phyloP scores from a whole-genome alignment of 1,140 invertebrate genomes.

The Yoshiicerus persimilis region DNA sequence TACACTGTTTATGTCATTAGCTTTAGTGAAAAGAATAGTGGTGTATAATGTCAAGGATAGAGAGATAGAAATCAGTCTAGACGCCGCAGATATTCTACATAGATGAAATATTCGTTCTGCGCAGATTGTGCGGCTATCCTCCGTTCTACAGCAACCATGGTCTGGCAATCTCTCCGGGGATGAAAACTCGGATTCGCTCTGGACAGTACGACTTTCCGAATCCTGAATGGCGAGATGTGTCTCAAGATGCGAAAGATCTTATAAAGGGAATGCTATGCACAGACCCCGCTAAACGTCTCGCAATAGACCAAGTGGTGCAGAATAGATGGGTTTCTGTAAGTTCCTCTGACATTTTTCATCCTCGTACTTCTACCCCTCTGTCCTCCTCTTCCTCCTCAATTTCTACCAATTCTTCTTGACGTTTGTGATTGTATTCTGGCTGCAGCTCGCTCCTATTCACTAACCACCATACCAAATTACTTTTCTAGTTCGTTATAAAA shows the following conservation, averaged over 20 bases:
- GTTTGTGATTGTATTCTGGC: not conserved
- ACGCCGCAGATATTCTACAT: too few species aligned
- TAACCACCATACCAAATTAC: not conserved
- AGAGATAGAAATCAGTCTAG: too few species aligned
- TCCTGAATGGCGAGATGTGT: constrained; percentile 95
- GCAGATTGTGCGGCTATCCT: constrained; percentile 91
- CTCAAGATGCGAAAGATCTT: constrained; percentile 89
- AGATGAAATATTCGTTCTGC: too few species aligned
- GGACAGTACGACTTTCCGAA: constrained; percentile 96
- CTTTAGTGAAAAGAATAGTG: too few species aligned
- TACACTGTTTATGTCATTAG: too few species aligned
- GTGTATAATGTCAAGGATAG: too few species aligned
- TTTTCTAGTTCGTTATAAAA: not conserved
- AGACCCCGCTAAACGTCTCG: constrained; percentile 83
- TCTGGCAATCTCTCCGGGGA: constrained; percentile 96
- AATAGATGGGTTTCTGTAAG: constrained; percentile 88
- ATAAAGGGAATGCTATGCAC: constrained; percentile 92
- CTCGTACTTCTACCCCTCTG: not conserved
- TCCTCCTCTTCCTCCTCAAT: not conserved
- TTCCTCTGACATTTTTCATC: constrained; percentile 44
- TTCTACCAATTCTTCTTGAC: not conserved
- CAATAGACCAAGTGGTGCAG: constrained; percentile 85
- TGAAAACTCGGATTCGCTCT: constrained; percentile 94
- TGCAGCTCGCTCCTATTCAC: not conserved
- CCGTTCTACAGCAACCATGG: constrained; percentile 98